These are phyloP conservation scores for Onychostruthus taczanowskii DNA, from an alignment of 2,113 vertebrate genomes.

Conservation along the genomic window DNA sequence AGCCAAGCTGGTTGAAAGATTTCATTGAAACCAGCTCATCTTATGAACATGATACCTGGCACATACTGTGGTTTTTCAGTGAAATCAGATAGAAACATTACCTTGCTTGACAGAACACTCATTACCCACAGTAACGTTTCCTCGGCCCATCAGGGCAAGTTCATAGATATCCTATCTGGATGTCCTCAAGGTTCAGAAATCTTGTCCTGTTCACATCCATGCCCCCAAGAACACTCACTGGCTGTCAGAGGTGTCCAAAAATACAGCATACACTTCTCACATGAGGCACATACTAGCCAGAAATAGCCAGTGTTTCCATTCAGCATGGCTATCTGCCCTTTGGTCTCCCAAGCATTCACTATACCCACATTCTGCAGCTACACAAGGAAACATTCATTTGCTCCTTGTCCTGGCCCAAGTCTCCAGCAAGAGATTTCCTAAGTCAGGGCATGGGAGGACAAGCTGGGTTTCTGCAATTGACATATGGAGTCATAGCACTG, in stretches of 20 bases:
- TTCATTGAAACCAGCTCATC: not conserved
- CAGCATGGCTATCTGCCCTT: not conserved
- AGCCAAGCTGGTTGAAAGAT: not conserved
- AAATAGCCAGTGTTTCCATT: slow-evolving; percentile 53
- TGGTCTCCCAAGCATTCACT: slow-evolving; percentile 24
- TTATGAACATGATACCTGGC: not conserved
- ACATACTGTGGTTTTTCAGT: not conserved
- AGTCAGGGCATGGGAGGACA: slow-evolving; percentile 10
- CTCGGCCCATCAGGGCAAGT: not conserved
- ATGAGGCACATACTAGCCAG: not conserved
- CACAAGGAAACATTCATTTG: not conserved
- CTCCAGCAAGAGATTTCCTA: slow-evolving; percentile 17
- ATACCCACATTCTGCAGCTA: not conserved
- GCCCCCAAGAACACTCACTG: not conserved
- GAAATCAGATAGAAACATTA: not conserved
- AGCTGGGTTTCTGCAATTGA: not conserved
- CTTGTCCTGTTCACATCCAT: not conserved
- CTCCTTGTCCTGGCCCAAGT: slow-evolving; percentile 15
- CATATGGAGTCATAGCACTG: not conserved
- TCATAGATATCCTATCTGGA: not conserved
- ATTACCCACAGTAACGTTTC: not conserved
- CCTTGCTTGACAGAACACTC: not conserved
- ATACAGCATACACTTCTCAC: not conserved
- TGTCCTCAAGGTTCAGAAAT: not conserved
- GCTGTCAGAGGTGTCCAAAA: slow-evolving; percentile 3